Conservation (phyloP, 2,113 vertebrate genomes). For the Sigmodon hispidus region DNA sequence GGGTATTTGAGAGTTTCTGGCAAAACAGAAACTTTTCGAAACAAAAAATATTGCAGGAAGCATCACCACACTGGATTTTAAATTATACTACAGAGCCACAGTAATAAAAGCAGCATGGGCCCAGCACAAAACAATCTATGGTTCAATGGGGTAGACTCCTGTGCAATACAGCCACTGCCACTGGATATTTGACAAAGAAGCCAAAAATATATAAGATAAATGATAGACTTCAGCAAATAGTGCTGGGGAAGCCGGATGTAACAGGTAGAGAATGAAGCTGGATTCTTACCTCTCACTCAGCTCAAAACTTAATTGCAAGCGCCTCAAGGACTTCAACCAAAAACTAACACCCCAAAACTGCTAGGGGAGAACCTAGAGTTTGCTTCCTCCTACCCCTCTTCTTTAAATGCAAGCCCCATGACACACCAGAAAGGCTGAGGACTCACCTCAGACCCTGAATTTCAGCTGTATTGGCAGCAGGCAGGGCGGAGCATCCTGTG, state of each 20-base stretch:
- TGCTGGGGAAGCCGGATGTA: neutral
- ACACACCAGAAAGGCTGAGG: neutral
- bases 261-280: neutral
- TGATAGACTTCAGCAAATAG: neutral
- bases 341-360: neutral
- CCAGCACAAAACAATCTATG: neutral
- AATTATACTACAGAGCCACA: neutral
- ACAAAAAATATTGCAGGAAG: neutral
- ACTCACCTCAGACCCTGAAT: no score
- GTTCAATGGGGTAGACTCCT: neutral
- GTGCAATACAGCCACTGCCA: neutral
- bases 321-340: neutral
- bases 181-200: neutral
- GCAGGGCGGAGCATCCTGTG: neutral
- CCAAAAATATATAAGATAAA: neutral
- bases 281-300: neutral
- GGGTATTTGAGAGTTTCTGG: no score
- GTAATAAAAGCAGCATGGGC: neutral
- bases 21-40: no score
- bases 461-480: neutral
- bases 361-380: neutral
- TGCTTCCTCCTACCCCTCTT: no score
- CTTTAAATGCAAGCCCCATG: neutral
- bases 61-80: neutral
- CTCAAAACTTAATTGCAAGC: neutral